phyloP scores from a whole-genome alignment of 2,888 invertebrate genomes.

The Phorcus lineatus region DNA sequence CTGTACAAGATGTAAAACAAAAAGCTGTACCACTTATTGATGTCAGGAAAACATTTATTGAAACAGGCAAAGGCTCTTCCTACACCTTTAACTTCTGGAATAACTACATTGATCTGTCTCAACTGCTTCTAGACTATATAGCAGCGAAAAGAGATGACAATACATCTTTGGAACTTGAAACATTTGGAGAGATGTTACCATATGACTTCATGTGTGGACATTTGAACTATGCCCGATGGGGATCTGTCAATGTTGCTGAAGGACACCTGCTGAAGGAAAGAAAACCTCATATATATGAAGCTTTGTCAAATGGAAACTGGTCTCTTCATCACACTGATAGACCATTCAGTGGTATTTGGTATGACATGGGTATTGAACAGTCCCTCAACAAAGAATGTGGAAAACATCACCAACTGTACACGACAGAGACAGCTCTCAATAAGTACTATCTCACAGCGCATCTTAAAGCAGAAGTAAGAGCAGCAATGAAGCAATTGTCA shows the following conservation, averaged over 20 bases:
- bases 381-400: background rate
- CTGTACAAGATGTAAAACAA: background rate
- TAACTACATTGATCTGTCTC: background rate
- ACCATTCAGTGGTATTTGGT: background rate
- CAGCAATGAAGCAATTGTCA: too few relatives aligned
- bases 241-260: background rate
- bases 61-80: background rate
- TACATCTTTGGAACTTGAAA: background rate
- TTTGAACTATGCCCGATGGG: background rate
- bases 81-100: background rate
- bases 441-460: too few relatives aligned
- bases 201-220: background rate
- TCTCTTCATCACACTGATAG: background rate
- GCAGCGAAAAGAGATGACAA: background rate
- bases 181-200: background rate
- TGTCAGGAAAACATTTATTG: background rate
- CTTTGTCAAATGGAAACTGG: background rate
- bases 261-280: background rate
- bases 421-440: too few relatives aligned
- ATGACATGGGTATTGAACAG: background rate
- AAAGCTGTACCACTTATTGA: background rate
- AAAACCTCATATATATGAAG: background rate
- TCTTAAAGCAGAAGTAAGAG: too few relatives aligned
- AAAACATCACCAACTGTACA: background rate
- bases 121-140: background rate